A percentile compares a stretch with the other conserved stretches of the same genome.
These are phyloP conservation scores for Sphinx pinastri DNA, from an alignment of 2,888 invertebrate genomes.

Conservation along the genomic window DNA sequence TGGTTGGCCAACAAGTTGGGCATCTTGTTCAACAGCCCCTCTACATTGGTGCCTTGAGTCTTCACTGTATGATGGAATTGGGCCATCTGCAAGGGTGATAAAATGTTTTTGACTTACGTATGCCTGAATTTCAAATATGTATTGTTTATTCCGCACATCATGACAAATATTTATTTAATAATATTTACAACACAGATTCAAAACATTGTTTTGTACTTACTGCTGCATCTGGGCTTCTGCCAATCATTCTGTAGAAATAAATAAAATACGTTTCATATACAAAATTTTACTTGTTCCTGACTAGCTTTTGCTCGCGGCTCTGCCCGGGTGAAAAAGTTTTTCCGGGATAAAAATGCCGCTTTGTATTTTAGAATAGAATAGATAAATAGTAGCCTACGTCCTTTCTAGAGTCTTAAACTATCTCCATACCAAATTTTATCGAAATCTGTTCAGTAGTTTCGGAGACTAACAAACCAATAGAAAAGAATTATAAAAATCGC, in stretches of 20 bases:
- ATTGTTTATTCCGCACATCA: neutral
- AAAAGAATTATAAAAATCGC: no score
- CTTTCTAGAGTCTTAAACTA: no score
- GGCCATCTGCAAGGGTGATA: slow-evolving; percentile 55
- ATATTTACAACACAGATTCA: no score
- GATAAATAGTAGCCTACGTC: no score
- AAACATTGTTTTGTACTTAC: slow-evolving; percentile 70
- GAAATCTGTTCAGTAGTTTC: no score
- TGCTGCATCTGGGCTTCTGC: slow-evolving; percentile 86
- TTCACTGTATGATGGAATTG: slow-evolving; percentile 72
- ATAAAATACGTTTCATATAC: neutral
- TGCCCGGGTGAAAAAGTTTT: no score
- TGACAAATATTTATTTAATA: neutral
- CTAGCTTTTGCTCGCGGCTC: no score
- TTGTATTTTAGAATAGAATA: no score
- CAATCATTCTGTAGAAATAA: slow-evolving; percentile 84
- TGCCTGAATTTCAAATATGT: neutral
- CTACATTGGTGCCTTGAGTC: slow-evolving; percentile 63
- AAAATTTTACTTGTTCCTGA: no score
- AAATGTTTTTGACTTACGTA: neutral
- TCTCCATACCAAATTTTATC: no score
- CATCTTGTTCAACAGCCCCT: slow-evolving; percentile 70
- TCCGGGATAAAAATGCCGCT: no score
- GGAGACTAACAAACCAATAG: no score
- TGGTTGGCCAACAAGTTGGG: slow-evolving; percentile 76